Evolutionary conservation across 2,797 vertebrate species (phyloP).

Genomic region (Hafferia zeledoni): DNA sequence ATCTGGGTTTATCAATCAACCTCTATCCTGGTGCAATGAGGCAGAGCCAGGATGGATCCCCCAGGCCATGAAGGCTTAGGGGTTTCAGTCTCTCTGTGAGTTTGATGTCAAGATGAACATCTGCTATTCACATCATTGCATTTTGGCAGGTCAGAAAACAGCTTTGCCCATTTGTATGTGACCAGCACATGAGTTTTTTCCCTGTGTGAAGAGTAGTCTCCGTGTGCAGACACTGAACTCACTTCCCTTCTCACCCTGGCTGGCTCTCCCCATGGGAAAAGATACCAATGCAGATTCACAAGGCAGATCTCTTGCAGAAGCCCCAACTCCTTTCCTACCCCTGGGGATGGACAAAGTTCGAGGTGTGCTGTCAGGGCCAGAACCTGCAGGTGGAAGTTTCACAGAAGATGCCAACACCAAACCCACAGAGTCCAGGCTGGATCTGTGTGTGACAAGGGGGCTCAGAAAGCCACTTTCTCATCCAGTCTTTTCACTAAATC

Average conservation of each 20-base stretch:
- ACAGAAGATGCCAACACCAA: not conserved
- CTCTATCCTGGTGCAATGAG: not conserved
- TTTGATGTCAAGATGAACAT: not conserved
- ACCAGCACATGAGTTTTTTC: not conserved
- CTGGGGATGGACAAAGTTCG: rapidly evolving
- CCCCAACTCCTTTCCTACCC: not conserved
- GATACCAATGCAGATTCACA: not conserved
- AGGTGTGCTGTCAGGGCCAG: not conserved
- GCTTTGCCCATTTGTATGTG: not conserved
- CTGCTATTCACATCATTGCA: not conserved
- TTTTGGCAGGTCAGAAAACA: not conserved
- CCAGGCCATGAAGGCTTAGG: not conserved
- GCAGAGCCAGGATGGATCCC: not conserved
- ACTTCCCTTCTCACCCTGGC: not conserved
- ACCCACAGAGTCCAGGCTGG: not conserved
- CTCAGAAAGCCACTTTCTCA: not conserved
- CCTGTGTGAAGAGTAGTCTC: not conserved
- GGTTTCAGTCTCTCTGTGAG: not conserved
- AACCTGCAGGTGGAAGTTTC: not conserved
- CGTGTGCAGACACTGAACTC: not conserved
- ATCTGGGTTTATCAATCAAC: not conserved
- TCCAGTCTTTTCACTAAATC: not conserved
- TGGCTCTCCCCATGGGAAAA: not conserved
- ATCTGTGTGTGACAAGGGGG: not conserved
- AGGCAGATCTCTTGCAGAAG: not conserved